phyloP scores from a whole-genome alignment of 2,113 vertebrate genomes.

The Sorex araneus region DNA sequence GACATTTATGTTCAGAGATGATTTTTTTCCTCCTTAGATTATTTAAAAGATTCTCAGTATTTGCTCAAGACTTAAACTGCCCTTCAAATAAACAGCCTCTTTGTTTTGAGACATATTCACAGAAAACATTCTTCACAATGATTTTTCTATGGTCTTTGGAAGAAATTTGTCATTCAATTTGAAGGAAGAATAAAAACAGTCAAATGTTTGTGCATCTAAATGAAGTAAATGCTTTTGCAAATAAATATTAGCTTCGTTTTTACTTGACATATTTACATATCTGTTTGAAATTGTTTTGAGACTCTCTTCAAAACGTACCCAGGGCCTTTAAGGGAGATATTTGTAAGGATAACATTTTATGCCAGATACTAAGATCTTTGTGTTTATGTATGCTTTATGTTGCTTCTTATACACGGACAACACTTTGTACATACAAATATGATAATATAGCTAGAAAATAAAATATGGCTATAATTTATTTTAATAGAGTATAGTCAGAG shows the following conservation, averaged over 20 bases:
- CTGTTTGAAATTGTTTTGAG: slow-evolving; percentile 63
- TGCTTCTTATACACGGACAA: slow-evolving; percentile 54
- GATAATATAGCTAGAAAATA: slow-evolving; percentile 21
- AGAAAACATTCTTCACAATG: slow-evolving; percentile 64
- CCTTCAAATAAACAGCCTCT: slow-evolving; percentile 69
- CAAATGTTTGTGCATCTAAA: slow-evolving; percentile 75
- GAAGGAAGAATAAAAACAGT: slow-evolving; percentile 65
- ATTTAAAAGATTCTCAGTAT: slow-evolving; percentile 73
- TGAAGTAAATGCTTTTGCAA: slow-evolving; percentile 59
- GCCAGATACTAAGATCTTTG: slow-evolving; percentile 26
- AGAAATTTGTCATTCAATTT: slow-evolving; percentile 76
- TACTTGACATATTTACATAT: slow-evolving; percentile 76
- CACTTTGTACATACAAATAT: neutral
- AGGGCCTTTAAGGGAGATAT: slow-evolving; percentile 30
- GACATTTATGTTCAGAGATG: slow-evolving; percentile 54
- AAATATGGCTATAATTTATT: neutral
- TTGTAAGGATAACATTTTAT: slow-evolving; percentile 68
- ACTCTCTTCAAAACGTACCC: slow-evolving; percentile 64
- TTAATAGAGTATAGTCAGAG: slow-evolving; percentile 38
- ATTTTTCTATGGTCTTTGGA: slow-evolving; percentile 68
- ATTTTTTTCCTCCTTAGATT: slow-evolving; percentile 73
- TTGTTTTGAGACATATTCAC: slow-evolving; percentile 60
- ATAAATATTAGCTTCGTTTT: slow-evolving; percentile 77
- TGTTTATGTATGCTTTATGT: neutral
- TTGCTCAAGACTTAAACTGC: slow-evolving; percentile 76